A percentile compares a stretch with the other conserved stretches of the same genome.
phyloP scores from a whole-genome alignment of 2,113 vertebrate genomes.

The Epinephelus moara region DNA sequence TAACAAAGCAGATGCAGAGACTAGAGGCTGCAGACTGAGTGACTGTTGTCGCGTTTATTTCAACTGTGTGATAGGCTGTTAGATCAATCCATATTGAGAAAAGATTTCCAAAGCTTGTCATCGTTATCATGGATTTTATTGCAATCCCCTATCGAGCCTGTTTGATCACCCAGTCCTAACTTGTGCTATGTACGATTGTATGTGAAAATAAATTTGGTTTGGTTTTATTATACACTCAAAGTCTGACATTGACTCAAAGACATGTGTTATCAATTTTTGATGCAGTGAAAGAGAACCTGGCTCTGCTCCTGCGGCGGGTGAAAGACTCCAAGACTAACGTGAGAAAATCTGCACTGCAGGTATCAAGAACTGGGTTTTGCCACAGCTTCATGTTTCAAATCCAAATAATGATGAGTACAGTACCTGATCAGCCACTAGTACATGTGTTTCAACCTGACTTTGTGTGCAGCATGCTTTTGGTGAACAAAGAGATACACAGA shows the following conservation, averaged over 20 bases:
- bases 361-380: constrained; percentile 47
- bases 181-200: too few species aligned
- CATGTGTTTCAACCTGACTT: neutral
- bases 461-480: neutral
- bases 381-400: neutral
- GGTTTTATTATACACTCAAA: neutral
- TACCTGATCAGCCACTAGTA: neutral
- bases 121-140: too few species aligned
- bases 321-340: constrained; percentile 90
- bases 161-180: too few species aligned
- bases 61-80: too few species aligned
- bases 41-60: too few species aligned
- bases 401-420: rapidly evolving
- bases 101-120: too few species aligned
- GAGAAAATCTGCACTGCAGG: constrained; percentile 95
- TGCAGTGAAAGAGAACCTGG: constrained; percentile 86
- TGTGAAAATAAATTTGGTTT: too few species aligned
- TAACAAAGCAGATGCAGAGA: too few species aligned
- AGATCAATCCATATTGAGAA: too few species aligned
- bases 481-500: neutral
- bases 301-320: constrained; percentile 85
- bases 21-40: too few species aligned
- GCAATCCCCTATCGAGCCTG: too few species aligned
- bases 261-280: constrained; percentile 7
- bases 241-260: neutral